Conservation (phyloP, 2,113 vertebrate species). For the Brachypodius melanocephalos region DNA sequence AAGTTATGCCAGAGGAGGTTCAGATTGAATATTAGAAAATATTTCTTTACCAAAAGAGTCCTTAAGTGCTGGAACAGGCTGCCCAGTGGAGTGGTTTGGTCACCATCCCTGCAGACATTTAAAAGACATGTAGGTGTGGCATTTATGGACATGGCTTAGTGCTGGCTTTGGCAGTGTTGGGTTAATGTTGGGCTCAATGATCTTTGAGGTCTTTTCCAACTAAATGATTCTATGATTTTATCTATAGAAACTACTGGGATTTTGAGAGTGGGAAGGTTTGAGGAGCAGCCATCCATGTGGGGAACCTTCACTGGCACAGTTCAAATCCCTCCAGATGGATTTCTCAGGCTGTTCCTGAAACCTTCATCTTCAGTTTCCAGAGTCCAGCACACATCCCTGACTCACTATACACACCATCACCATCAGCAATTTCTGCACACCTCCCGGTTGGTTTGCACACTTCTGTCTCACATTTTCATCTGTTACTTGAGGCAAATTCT, state of each 20-base stretch:
- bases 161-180: background rate
- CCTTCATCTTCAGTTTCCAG: background rate
- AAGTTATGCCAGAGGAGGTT: background rate
- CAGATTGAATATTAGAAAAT: background rate
- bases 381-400: background rate
- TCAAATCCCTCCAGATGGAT: background rate
- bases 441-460: accelerated
- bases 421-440: accelerated
- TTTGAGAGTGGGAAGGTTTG: background rate
- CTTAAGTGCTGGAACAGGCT: background rate
- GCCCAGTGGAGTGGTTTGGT: background rate
- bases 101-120: background rate
- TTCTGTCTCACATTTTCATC: background rate
- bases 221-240: background rate
- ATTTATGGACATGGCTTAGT: background rate
- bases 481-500: background rate
- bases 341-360: background rate
- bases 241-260: background rate
- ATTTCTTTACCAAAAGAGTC: background rate
- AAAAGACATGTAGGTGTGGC: background rate
- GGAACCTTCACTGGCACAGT: background rate
- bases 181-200: background rate
- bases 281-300: accelerated
- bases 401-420: background rate
- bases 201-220: background rate